Base-by-base conservation (phyloP, 2,113 vertebrate species). In the Mobula hypostoma region DNA sequence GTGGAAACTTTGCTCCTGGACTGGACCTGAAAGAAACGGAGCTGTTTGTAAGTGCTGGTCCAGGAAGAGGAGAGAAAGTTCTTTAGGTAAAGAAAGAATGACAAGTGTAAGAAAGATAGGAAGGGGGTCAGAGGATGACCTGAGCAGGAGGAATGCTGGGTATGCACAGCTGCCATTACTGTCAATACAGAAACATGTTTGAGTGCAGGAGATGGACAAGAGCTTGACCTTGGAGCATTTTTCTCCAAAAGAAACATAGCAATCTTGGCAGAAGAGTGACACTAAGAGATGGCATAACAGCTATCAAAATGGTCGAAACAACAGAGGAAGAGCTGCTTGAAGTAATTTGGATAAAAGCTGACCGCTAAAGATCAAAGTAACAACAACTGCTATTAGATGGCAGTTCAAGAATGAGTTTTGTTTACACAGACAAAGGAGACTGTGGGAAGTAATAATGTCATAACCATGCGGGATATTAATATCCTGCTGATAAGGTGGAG, bases 101-200 rank as follows among this genome's bases (percentile, higher is more conserved):
- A 48, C 80, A 83, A 48, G 48, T 83, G 80, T 83, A 83, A 83
- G 40, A 83, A 83, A 48, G 40, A 83, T 83, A 56, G 40, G 78
- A 80, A 83, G 40, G 21, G 36, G 40, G 19, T 83, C 80, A 83
- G 19, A 56, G 80, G 80, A 83, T 48, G 56, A 83, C 80, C 40
- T 83, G 80, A 83, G 80, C 80, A 8, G 40, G 56, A 85, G 24
- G 82, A 85, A 85, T 85, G 40, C 8, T 27, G 24, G 48, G 24
- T 24, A 61, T 85, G 82, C 82, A 85, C 82, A 61, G 48, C 48
- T 12, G 88, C 63, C 88, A 91, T 68, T 70, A 70, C 58, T 85
- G 40, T 48, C 82, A 85, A 58, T 58, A 61, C 8, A 85, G 82
- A 85, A 85, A 58, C 82, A 85, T 85, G 56, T 61, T 48, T 61